Evolutionary conservation across 2,888 invertebrate genomes (phyloP).

Genomic region (Chymomyza fuscimana): DNA sequence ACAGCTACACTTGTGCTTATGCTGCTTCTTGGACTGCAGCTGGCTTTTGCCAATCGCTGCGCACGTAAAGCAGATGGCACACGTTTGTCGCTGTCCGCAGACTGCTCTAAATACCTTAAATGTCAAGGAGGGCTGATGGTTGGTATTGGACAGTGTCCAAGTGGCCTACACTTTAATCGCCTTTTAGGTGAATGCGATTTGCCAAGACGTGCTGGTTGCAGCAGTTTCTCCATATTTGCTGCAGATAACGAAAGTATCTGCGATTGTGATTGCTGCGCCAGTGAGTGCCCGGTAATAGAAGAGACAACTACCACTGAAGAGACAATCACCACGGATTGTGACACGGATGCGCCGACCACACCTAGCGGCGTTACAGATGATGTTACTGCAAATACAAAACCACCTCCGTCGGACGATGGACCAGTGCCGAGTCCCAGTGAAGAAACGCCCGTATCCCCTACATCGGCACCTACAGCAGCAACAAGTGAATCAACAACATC

Average conservation of each 20-base stretch:
- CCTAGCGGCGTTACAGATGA: constrained; percentile 9
- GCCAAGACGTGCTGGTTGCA: constrained; percentile 58
- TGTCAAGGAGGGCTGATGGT: constrained; percentile 52
- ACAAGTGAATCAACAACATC: not conserved
- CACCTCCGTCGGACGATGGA: not conserved
- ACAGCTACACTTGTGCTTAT: constrained; percentile 9
- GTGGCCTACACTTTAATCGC: constrained; percentile 60
- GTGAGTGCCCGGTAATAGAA: constrained; percentile 35
- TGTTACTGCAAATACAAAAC: constrained; percentile 8
- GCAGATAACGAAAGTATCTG: constrained; percentile 33
- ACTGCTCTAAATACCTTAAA: constrained; percentile 63
- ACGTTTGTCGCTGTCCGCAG: constrained; percentile 49
- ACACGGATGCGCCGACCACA: constrained; percentile 19
- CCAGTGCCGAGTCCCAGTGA: not conserved
- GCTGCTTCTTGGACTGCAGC: constrained; percentile 23
- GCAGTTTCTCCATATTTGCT: constrained; percentile 31
- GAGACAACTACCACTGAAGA: constrained; percentile 1
- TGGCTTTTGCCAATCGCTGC: constrained; percentile 47
- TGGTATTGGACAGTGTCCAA: constrained; percentile 54
- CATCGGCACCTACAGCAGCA: not conserved
- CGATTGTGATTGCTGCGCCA: constrained; percentile 51
- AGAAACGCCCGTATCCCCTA: not conserved
- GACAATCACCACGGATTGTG: not conserved
- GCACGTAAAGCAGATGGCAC: constrained; percentile 54
- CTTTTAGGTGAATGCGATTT: constrained; percentile 62